A percentile compares a stretch with the other conserved stretches of the same genome.
Evolutionary conservation across 2,888 invertebrate species (phyloP).

Genomic region (Seira ritae): DNA sequence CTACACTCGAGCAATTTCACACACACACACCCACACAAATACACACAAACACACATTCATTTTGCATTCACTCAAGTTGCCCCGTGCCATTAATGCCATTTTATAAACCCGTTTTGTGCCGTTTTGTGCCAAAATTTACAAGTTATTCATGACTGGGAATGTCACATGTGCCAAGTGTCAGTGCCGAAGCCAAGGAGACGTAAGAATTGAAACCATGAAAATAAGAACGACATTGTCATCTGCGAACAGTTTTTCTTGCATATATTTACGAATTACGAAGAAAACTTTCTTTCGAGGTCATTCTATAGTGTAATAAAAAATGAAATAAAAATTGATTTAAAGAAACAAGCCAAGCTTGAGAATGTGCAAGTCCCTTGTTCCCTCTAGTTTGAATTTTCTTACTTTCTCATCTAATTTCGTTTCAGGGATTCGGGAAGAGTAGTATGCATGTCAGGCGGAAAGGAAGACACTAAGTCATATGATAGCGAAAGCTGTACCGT

Average conservation of each 20-base stretch:
- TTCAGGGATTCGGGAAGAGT: background rate
- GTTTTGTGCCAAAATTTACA: background rate
- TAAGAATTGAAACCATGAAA: background rate
- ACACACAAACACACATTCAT: no score
- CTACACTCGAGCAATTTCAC: no score
- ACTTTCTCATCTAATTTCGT: no score
- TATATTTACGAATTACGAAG: background rate
- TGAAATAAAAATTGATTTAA: constrained; percentile 1
- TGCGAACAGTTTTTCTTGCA: background rate
- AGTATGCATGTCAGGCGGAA: background rate
- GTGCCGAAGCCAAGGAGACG: background rate
- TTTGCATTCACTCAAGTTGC: background rate
- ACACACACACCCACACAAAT: background rate
- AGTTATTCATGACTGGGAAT: constrained; percentile 27
- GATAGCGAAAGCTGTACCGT: background rate
- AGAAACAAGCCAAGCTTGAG: no score
- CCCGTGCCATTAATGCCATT: background rate
- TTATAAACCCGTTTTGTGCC: background rate
- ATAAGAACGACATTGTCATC: background rate
- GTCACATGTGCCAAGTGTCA: constrained; percentile 31
- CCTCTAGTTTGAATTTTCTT: no score
- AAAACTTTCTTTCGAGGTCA: no score
- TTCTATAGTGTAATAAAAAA: background rate
- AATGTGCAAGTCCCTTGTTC: no score
- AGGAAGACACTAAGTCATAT: constrained; percentile 11